These are phyloP conservation scores for Mesorhabditis spiculigera DNA, from an alignment of 2,888 invertebrate species.

Conservation along the genomic window DNA sequence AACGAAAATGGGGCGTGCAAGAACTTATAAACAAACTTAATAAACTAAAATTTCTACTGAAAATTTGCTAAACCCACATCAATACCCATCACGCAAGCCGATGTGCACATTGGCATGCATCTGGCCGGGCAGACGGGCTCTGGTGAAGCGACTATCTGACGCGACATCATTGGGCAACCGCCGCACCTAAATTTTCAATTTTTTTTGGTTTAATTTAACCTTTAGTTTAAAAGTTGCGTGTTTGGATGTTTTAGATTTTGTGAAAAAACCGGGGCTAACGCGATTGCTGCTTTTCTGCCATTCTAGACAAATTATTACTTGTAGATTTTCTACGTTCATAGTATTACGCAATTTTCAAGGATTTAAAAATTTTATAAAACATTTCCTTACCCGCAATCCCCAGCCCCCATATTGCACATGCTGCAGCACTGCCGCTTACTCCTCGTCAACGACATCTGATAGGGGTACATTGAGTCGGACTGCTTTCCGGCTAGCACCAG, in stretches of 20 bases:
- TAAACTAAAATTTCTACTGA: no score
- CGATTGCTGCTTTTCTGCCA: no score
- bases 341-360: no score
- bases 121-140: neutral
- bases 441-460: constrained; percentile 1
- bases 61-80: neutral
- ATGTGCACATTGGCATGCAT: neutral
- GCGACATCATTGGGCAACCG: constrained; percentile 5
- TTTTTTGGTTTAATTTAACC: no score
- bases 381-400: neutral
- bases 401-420: neutral
- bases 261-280: no score
- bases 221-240: no score
- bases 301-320: no score
- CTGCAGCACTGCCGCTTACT: constrained; percentile 6
- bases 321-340: no score
- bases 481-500: neutral
- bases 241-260: no score
- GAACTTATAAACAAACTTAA: no score
- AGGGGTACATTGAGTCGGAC: neutral
- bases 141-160: neutral
- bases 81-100: constrained; percentile 6
- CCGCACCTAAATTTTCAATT: neutral
- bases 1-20: no score
- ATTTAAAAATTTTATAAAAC: no score